A percentile compares a stretch with the other conserved stretches of the same genome.
Conservation (phyloP, 2,797 vertebrate genomes). For the Dromococcyx pavoninus region DNA sequence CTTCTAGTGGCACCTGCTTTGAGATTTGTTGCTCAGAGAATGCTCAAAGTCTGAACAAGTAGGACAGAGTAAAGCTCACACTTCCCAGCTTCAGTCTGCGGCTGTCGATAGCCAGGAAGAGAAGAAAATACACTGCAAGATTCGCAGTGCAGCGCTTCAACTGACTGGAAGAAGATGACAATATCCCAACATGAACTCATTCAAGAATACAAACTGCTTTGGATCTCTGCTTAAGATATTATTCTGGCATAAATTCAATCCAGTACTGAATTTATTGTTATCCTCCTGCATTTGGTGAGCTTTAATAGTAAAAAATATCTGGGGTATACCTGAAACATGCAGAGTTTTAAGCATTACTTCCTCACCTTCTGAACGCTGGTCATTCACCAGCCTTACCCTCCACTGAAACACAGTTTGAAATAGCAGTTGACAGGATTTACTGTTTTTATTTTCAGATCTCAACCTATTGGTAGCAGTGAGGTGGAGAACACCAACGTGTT, state of each 20-base stretch:
- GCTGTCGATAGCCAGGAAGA: not conserved
- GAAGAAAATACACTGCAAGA: not conserved
- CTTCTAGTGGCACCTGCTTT: not conserved
- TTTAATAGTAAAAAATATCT: not conserved
- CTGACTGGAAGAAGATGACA: not conserved
- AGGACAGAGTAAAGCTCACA: not conserved
- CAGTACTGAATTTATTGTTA: not conserved
- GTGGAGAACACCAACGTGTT: not conserved
- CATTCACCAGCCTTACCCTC: not conserved
- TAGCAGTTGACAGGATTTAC: not conserved
- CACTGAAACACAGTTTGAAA: not conserved
- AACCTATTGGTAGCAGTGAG: not conserved
- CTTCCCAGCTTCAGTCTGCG: not conserved
- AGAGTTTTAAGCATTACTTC: not conserved
- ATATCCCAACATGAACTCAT: not conserved
- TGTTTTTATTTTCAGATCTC: not conserved
- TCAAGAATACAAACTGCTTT: not conserved
- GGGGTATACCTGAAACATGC: not conserved
- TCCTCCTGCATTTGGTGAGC: not conserved
- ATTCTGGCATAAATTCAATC: not conserved
- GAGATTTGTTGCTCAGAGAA: not conserved
- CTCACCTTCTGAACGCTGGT: rapidly evolving
- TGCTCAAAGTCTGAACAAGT: not conserved
- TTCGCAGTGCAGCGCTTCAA: not conserved
- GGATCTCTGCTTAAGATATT: not conserved